Evolutionary conservation across 1,140 invertebrate genomes (phyloP).

Genomic region (Ptiloglossa arizonensis): DNA sequence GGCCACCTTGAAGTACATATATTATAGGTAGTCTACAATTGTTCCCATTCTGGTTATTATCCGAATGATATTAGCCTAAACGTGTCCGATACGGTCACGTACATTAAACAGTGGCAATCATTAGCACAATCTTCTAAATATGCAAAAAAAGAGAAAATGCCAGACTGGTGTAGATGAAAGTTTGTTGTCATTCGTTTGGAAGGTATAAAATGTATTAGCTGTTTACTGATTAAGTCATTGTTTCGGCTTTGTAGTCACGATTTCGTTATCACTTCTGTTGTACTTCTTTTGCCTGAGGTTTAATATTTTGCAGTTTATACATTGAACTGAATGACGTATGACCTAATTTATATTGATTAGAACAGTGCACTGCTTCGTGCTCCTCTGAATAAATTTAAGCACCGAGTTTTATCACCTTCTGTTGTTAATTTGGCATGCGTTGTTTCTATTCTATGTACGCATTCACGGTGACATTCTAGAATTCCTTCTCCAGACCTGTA

Average conservation of each 20-base stretch:
- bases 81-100: constrained; percentile 3
- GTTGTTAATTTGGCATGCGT: constrained; percentile 34
- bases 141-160: background rate
- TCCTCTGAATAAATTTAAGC: background rate
- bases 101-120: constrained; percentile 6
- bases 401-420: constrained; percentile 3
- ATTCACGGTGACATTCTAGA: background rate
- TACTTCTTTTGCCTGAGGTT: constrained; percentile 19
- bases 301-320: constrained; percentile 13
- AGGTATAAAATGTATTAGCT: constrained; percentile 17
- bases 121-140: constrained; percentile 21
- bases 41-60: constrained; percentile 13
- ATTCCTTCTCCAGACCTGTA: background rate
- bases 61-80: background rate
- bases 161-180: constrained; percentile 14
- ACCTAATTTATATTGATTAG: constrained; percentile 27
- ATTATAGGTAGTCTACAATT: background rate
- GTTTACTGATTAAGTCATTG: constrained; percentile 19
- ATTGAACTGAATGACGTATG: constrained; percentile 29
- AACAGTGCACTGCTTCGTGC: constrained; percentile 20
- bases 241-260: constrained; percentile 18
- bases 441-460: constrained; percentile 11
- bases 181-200: constrained; percentile 4
- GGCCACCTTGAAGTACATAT: constrained; percentile 23
- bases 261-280: constrained; percentile 26